Base-by-base conservation (phyloP, 2,888 invertebrate genomes). In the Drosophila birchii region DNA sequence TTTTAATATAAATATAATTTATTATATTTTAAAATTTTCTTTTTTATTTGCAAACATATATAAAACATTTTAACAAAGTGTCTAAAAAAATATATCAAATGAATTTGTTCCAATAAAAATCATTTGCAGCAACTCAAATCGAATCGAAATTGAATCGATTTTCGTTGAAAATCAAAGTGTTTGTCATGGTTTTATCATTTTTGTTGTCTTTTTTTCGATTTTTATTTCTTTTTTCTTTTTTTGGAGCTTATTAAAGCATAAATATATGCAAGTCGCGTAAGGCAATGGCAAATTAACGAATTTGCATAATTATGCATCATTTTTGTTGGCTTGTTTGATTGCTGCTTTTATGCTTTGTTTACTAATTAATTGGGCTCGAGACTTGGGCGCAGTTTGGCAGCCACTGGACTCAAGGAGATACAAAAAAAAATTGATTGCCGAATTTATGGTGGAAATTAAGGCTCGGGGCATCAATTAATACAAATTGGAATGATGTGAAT, bases 291-390 rank as follows among this genome's bases (percentile, higher is more conserved):
- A 86, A 75, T 86, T 73, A 83, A 84, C 68, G 49, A 81, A 84
- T 87, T 80, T 74, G 77, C 84, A 87, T 87, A 84, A 87, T 87
- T 87, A 87, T 81, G 80, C 82, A 84, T 84, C 68, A 49, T 84
- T 79, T 66, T 66, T 34, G 18, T 51, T 61, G 54, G 41, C 45
- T 71, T 74, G 66, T 73, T 73, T 73, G 72, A 70, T 72, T 58
- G 71, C 44, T 56, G 70, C 59, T 86, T 81, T 84, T 77, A 83
- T 86, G 84, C 74, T 86, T 86, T 83, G 86, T 79, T 83, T 81
- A 85, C 76, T 79, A 87, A 85, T 81, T 87, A 84, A 87, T 79
- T 84, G 78, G 53, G 71, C 74, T 51, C 43, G 7, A 44, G 41
- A 41, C 36, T 43, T 32, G 16, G 54, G 56, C 86, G 53, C 34